Percentiles rank a stretch among this genome's conserved stretches.
Conservation (phyloP, 2,797 vertebrate species). For the Macropodus opercularis region DNA sequence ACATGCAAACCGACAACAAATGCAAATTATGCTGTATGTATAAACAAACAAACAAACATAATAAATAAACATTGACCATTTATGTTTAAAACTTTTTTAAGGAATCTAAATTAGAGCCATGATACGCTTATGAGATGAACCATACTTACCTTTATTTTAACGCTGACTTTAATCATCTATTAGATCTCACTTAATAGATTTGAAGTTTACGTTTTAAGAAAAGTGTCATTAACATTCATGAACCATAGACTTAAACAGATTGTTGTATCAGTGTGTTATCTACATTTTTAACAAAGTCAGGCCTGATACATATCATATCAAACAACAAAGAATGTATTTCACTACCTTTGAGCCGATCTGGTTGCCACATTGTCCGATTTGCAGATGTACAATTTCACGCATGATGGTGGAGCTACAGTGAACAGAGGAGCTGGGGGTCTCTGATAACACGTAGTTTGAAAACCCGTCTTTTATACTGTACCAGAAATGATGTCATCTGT, state of each 20-base stretch:
- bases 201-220: neutral
- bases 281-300: neutral
- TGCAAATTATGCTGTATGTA: neutral
- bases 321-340: neutral
- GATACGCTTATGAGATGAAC: neutral
- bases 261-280: neutral
- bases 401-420: constrained; percentile 79
- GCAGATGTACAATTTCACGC: constrained; percentile 97
- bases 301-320: neutral
- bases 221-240: neutral
- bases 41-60: too few relatives aligned
- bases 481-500: constrained; percentile 70
- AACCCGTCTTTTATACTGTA: constrained; percentile 57
- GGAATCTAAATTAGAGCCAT: neutral
- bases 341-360: constrained; percentile 96
- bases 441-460: constrained; percentile 38
- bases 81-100: too few relatives aligned
- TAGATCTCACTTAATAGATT: too few relatives aligned
- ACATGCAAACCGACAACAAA: constrained; percentile 5
- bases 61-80: too few relatives aligned
- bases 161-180: neutral
- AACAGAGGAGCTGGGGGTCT: constrained; percentile 52
- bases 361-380: constrained; percentile 98
- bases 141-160: neutral
- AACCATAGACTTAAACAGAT: neutral